Conservation (phyloP, 2,113 vertebrate species). For the mouse (Mus musculus) region DNA sequence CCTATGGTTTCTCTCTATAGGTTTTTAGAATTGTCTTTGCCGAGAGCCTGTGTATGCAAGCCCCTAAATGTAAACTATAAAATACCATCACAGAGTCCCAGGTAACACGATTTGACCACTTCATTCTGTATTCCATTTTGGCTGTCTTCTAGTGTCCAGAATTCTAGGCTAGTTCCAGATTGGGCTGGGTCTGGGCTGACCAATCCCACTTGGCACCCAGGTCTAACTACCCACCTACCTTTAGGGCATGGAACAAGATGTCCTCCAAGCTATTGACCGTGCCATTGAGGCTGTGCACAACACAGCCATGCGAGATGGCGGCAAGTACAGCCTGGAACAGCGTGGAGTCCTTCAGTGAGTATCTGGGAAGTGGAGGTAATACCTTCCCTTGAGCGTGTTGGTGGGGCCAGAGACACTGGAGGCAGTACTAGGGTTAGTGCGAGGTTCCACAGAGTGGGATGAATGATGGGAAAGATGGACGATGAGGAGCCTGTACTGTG, state of each 20-base stretch:
- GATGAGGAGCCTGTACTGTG: neutral
- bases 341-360: slow-evolving; percentile 98
- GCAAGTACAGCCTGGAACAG: slow-evolving; percentile 99
- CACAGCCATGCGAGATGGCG: slow-evolving; percentile 95
- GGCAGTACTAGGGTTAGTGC: too few relatives aligned
- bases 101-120: neutral
- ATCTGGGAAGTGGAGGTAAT: neutral
- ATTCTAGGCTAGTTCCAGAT: neutral
- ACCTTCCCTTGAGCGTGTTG: neutral
- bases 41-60: neutral
- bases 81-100: accelerated
- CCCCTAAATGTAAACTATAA: neutral
- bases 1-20: neutral
- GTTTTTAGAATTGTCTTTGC: neutral
- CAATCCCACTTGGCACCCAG: neutral
- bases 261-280: slow-evolving; percentile 97
- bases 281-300: slow-evolving; percentile 99
- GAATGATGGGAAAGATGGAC: neutral
- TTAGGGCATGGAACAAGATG: slow-evolving; percentile 97
- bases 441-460: neutral
- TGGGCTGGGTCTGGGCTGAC: neutral
- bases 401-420: neutral
- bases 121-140: neutral
- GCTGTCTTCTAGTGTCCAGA: neutral
- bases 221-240: neutral